Evolutionary conservation across 2,797 vertebrate genomes (phyloP).

Genomic region (Trichosurus vulpecula): DNA sequence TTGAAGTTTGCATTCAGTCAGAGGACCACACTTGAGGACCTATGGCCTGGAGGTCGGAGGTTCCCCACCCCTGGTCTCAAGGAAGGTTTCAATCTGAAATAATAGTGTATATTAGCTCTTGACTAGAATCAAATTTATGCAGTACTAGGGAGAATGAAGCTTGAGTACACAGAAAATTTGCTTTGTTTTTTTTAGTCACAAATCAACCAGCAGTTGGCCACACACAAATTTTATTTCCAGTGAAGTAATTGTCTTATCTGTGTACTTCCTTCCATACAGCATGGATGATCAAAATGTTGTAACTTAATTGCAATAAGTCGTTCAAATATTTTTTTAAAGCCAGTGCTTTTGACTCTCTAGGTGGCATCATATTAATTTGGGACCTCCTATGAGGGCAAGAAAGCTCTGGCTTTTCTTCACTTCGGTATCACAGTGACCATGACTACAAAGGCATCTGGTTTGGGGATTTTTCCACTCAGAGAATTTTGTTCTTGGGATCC

Average conservation of each 20-base stretch:
- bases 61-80: neutral
- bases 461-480: neutral
- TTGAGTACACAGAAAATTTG: neutral
- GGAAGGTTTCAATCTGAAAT: slow-evolving; percentile 23
- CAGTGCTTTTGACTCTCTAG: neutral
- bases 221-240: slow-evolving; percentile 36
- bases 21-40: no score
- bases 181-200: neutral
- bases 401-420: neutral
- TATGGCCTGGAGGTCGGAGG: no score
- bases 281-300: slow-evolving; percentile 50
- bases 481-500: neutral
- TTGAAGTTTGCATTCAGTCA: no score
- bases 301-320: slow-evolving; percentile 82
- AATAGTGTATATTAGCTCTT: neutral
- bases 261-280: slow-evolving; percentile 58
- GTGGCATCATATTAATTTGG: neutral
- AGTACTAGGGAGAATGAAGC: slow-evolving; percentile 11
- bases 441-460: neutral
- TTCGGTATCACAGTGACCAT: neutral
- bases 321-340: slow-evolving; percentile 37
- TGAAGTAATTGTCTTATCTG: slow-evolving; percentile 59
- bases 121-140: neutral
- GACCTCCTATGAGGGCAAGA: neutral
- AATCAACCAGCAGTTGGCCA: neutral